A percentile compares a stretch with the other conserved stretches of the same genome.
Conservation (phyloP, 2,113 vertebrate species). For the Psophia crepitans region DNA sequence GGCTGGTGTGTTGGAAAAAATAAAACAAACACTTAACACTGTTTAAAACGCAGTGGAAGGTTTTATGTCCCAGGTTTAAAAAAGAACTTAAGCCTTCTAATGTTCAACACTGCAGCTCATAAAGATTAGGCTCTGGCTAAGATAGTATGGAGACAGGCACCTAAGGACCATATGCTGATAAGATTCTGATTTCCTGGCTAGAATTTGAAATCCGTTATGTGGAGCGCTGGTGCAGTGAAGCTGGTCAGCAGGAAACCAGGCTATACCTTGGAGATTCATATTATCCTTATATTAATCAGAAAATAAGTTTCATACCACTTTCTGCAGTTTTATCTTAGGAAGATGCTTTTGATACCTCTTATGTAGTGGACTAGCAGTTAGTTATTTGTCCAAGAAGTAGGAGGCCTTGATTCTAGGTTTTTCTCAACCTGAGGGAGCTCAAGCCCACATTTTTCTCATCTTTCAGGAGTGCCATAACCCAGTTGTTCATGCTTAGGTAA, state of each 20-base stretch:
- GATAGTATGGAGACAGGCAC: neutral
- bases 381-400: neutral
- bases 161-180: neutral
- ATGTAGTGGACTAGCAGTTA: neutral
- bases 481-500: fast-evolving
- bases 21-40: neutral
- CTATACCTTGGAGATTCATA: neutral
- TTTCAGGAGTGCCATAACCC: neutral
- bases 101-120: neutral
- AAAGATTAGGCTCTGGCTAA: neutral
- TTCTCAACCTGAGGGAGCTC: neutral
- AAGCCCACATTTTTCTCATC: neutral
- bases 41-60: neutral
- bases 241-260: neutral
- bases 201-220: neutral
- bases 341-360: neutral
- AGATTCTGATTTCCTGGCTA: neutral
- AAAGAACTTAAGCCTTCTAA: neutral
- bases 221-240: neutral
- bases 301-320: neutral
- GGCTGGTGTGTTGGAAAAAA: neutral
- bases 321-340: neutral
- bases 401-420: neutral
- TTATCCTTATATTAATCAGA: neutral
- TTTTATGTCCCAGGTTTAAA: neutral